phyloP scores from a whole-genome alignment of 2,113 vertebrate genomes.

The Myanophis thanlyinensis region DNA sequence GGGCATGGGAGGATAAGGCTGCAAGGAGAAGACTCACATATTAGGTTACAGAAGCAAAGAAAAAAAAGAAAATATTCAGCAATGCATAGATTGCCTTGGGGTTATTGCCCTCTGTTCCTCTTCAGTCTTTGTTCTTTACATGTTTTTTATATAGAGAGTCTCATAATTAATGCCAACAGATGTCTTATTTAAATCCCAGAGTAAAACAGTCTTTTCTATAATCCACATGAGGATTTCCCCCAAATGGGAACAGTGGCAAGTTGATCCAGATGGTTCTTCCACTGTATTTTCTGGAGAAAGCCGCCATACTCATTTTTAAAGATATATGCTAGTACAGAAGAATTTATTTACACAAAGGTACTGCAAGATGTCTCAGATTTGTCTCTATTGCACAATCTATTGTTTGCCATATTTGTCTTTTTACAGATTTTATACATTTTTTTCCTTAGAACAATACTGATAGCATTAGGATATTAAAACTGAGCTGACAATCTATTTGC shows the following conservation, averaged over 20 bases:
- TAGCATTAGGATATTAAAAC: background rate
- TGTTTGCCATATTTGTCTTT: background rate
- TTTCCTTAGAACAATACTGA: background rate
- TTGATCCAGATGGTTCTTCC: background rate
- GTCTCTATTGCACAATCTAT: background rate
- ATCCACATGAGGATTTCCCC: background rate
- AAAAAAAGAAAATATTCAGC: background rate
- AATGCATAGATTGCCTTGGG: conserved; percentile 16
- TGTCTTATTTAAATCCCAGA: background rate
- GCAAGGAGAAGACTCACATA: conserved; percentile 20
- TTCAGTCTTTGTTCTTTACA: conserved; percentile 5
- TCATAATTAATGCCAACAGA: conserved; percentile 12
- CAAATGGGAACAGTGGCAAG: background rate
- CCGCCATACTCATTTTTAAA: background rate
- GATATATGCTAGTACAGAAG: background rate
- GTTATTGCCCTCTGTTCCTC: conserved; percentile 9
- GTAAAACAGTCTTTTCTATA: conserved; percentile 2
- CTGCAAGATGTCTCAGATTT: background rate
- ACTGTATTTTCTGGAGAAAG: background rate
- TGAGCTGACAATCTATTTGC: background rate
- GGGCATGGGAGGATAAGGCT: conserved; percentile 42
- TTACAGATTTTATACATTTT: background rate
- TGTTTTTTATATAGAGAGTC: conserved; percentile 12
- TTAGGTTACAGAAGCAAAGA: background rate
- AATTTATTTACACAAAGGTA: background rate